phyloP scores from a whole-genome alignment of 2,888 invertebrate species.

The Drosophila affinis region DNA sequence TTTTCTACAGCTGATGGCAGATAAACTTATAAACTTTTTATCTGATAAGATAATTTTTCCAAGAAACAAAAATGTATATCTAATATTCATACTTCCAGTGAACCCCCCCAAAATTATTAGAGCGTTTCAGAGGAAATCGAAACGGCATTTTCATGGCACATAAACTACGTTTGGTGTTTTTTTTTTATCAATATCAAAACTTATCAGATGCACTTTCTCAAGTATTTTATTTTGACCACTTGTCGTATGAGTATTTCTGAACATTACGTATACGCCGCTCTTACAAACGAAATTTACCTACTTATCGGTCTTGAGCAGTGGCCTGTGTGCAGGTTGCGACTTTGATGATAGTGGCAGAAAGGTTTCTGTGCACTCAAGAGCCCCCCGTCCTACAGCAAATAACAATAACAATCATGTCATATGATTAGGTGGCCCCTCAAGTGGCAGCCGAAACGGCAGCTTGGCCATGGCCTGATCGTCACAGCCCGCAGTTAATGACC shows the following conservation, averaged over 20 bases:
- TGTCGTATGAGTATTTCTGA: conserved; percentile 61
- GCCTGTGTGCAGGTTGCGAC: conserved; percentile 25
- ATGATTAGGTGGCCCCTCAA: conserved; percentile 34
- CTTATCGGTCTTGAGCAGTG: conserved; percentile 23
- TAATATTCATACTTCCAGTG: neutral
- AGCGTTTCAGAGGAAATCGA: neutral
- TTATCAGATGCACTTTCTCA: conserved; percentile 42
- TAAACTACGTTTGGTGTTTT: neutral
- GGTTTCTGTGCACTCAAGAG: conserved; percentile 38
- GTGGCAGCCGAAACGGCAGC: conserved; percentile 33
- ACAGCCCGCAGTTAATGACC: conserved; percentile 33
- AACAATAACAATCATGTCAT: conserved; percentile 48
- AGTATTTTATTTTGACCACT: conserved; percentile 44
- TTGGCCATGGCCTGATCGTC: neutral
- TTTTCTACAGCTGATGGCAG: conserved; percentile 4
- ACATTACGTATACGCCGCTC: neutral
- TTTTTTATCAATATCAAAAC: conserved; percentile 16
- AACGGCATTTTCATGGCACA: neutral
- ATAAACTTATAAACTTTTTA: neutral
- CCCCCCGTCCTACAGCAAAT: conserved; percentile 18
- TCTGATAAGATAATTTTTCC: conserved; percentile 7
- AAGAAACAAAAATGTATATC: neutral
- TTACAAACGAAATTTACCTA: conserved; percentile 42
- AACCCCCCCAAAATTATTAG: neutral
- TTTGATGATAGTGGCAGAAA: conserved; percentile 33